Evolutionary conservation across 2,113 vertebrate genomes (phyloP).

Genomic region (Sturnus vulgaris): DNA sequence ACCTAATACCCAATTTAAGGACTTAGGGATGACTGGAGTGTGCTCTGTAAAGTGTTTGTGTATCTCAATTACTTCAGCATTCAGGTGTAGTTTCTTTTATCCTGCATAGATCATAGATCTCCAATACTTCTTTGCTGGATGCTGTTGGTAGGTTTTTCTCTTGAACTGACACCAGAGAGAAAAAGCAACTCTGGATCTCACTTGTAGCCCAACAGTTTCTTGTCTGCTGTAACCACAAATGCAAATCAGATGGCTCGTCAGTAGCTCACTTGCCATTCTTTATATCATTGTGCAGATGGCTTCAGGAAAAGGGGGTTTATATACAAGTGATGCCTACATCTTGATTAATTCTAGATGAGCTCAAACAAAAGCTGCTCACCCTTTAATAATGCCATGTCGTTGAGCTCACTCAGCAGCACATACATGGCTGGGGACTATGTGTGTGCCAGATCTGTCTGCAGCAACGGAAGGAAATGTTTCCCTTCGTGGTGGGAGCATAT

Average conservation of each 20-base stretch:
- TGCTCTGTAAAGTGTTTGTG: not conserved
- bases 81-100: not conserved
- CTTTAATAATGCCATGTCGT: not conserved
- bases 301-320: not conserved
- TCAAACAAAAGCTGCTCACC: not conserved
- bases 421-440: not conserved
- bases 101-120: not conserved
- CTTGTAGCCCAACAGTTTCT: not conserved
- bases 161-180: not conserved
- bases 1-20: not conserved
- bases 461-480: not conserved
- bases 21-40: not conserved
- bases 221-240: not conserved
- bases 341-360: slow-evolving; percentile 16
- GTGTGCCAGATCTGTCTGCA: not conserved
- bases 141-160: not conserved
- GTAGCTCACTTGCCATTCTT: slow-evolving; percentile 7
- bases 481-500: not conserved
- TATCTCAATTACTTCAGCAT: not conserved
- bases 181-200: not conserved
- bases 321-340: not conserved
- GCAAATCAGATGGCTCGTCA: slow-evolving; percentile 32
- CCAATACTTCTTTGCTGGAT: not conserved
- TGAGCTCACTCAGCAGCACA: not conserved
- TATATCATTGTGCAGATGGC: slow-evolving; percentile 11